Evolutionary conservation across 2,888 invertebrate species (phyloP).

Genomic region (Papilio elwesi): DNA sequence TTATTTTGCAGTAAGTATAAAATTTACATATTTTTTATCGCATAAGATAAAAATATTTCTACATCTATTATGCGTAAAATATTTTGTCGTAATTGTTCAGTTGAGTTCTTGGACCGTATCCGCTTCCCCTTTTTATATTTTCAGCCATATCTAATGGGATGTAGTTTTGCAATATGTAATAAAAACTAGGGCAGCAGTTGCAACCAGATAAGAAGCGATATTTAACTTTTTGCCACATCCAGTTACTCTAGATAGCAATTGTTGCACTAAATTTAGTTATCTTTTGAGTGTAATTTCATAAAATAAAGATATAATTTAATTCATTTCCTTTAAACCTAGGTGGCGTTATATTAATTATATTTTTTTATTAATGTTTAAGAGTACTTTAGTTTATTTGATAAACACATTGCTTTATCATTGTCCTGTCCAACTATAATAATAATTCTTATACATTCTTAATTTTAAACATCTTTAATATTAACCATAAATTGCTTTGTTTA

Average conservation of each 20-base stretch:
- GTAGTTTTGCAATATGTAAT: constrained; percentile 37
- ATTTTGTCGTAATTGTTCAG: constrained; percentile 1
- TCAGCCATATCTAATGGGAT: constrained; percentile 24
- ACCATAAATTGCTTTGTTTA: too few relatives aligned
- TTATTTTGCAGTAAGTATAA: constrained; percentile 87
- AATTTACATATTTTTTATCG: constrained; percentile 12
- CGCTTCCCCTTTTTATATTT: constrained; percentile 16
- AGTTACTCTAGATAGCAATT: not conserved
- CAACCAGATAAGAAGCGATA: constrained; percentile 11
- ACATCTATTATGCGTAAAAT: not conserved
- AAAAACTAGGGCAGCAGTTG: constrained; percentile 32
- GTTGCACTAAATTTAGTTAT: not conserved
- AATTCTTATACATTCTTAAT: too few relatives aligned
- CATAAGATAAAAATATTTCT: not conserved
- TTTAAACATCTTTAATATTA: too few relatives aligned
- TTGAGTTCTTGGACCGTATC: constrained; percentile 7
- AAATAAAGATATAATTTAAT: too few relatives aligned
- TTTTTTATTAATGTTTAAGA: too few relatives aligned
- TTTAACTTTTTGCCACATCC: constrained; percentile 22
- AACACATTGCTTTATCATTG: too few relatives aligned
- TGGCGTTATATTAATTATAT: too few relatives aligned
- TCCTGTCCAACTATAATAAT: too few relatives aligned
- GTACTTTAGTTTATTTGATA: too few relatives aligned
- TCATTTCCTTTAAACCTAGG: too few relatives aligned
- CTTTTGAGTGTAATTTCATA: not conserved